A percentile compares a stretch with the other conserved stretches of the same genome.
Evolutionary conservation across 2,113 vertebrate species (phyloP).

Genomic region (Heterotis niloticus): DNA sequence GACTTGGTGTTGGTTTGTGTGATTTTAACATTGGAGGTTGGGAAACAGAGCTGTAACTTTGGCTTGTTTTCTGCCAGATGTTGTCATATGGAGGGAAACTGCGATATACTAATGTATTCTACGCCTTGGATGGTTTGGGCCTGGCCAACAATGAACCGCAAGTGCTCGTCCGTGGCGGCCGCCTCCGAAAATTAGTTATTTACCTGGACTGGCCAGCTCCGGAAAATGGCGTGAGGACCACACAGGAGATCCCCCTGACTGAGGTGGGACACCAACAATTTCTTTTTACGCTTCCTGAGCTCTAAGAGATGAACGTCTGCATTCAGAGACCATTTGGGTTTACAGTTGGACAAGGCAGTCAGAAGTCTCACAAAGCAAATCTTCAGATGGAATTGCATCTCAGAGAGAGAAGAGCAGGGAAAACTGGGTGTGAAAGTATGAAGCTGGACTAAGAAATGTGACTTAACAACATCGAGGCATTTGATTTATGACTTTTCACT

Average conservation of each 20-base stretch:
- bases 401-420: not conserved
- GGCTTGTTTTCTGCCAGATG: constrained; percentile 59
- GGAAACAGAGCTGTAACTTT: not conserved
- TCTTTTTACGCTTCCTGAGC: not conserved
- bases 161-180: constrained; percentile 83
- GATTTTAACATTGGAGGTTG: not conserved
- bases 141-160: constrained; percentile 85
- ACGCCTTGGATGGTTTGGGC: constrained; percentile 69
- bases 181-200: constrained; percentile 72
- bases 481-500: not conserved
- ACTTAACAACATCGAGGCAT: not conserved
- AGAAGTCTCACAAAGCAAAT: not conserved
- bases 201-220: constrained; percentile 70
- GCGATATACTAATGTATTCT: constrained; percentile 74
- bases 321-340: too few relatives aligned
- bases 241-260: constrained; percentile 70
- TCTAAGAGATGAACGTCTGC: not conserved
- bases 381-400: not conserved
- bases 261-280: constrained; percentile 71
- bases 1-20: not conserved
- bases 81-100: constrained; percentile 82
- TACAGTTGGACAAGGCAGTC: not conserved
- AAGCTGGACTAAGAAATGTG: not conserved
- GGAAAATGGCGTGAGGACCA: constrained; percentile 64
- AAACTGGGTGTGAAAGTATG: not conserved